A percentile compares a stretch with the other conserved stretches of the same genome.
Evolutionary conservation across 2,888 invertebrate species (phyloP).

Genomic region (Chromoteleia sp.): DNA sequence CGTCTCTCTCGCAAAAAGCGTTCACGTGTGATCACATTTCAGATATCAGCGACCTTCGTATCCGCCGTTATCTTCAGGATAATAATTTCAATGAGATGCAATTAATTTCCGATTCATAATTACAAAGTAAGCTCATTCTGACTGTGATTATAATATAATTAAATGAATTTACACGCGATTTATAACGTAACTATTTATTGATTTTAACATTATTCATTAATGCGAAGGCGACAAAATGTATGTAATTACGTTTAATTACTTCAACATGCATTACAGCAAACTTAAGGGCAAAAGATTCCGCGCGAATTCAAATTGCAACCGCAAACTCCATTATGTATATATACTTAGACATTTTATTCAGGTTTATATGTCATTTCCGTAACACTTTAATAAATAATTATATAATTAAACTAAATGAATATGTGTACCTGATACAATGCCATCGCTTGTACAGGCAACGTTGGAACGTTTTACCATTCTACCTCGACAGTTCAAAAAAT

Average conservation of each 20-base stretch:
- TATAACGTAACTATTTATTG: constrained; percentile 17
- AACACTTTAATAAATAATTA: constrained; percentile 42
- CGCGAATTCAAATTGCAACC: constrained; percentile 10
- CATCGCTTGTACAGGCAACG: constrained; percentile 6
- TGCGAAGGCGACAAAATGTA: background rate
- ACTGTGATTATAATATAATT: constrained; percentile 42
- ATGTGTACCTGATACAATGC: constrained; percentile 18
- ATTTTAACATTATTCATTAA: constrained; percentile 18
- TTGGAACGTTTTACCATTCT: constrained; percentile 4
- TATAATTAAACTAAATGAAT: constrained; percentile 36
- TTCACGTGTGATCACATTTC: constrained; percentile 41
- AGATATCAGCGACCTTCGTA: constrained; percentile 50
- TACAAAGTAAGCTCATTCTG: constrained; percentile 38
- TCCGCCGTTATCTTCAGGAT: constrained; percentile 46
- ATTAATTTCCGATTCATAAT: constrained; percentile 56
- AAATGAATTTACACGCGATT: constrained; percentile 36
- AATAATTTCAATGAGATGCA: constrained; percentile 57
- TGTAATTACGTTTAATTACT: constrained; percentile 6
- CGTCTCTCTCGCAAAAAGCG: constrained; percentile 25
- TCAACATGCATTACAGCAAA: background rate
- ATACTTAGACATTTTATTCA: constrained; percentile 14
- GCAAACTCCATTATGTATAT: constrained; percentile 4
- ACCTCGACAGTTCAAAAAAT: background rate
- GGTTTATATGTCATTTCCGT: constrained; percentile 41
- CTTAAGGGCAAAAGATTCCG: background rate